Base-by-base conservation (phyloP, 2,113 vertebrate genomes). In the Serilophus lunatus region DNA sequence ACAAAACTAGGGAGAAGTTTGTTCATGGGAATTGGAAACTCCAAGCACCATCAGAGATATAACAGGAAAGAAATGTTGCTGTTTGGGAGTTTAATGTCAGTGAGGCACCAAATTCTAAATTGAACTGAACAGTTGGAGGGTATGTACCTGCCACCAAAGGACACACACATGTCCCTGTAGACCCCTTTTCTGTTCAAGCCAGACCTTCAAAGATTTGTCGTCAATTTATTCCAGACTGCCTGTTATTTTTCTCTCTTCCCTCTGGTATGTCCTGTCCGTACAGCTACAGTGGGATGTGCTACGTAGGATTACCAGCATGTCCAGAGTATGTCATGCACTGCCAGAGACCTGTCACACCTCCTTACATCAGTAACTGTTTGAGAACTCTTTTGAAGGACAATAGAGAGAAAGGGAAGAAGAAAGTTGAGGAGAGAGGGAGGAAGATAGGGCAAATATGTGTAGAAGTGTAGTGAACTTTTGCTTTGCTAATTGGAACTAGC, bases 401-500 rank as follows among this genome's bases (percentile, higher is more conserved):
- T 1, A 61, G 47, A 53, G 33, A 50, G 35, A 63, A 83, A 72
- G 16, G 40, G 11, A 42, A 44, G 18, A 66, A 68, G 69, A 77
- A 36, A 10, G 6, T 15, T 12, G 9, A 12, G 12, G 20, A 14
- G 5, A 20, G 17, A 2, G 8, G 11, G 12, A 18, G 9, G 5
- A 38, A 80, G 20, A 40, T 35, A 59, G 18, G 18, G 23, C 16
- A 89, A 78, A 5, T 45, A 86, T 60, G 44, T 57, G 29, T 75
- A 33, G 53, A 86, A 82, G 25, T 25, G 6, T 45, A 45, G n/a
- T 19, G n/a, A 72, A 40, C 13, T 82, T 76, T 80, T 69, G 40
- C 40, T 93, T 61, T 82, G 35, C 49, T 80, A 40, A 89, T 90
- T n/a, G 76, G 33, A 87, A 82, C 47, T 49, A 56, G 51, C 25